A percentile compares a stretch with the other conserved stretches of the same genome.
These are phyloP conservation scores for Parasteatoda tepidariorum DNA, from an alignment of 1,140 invertebrate genomes.

Conservation along the genomic window DNA sequence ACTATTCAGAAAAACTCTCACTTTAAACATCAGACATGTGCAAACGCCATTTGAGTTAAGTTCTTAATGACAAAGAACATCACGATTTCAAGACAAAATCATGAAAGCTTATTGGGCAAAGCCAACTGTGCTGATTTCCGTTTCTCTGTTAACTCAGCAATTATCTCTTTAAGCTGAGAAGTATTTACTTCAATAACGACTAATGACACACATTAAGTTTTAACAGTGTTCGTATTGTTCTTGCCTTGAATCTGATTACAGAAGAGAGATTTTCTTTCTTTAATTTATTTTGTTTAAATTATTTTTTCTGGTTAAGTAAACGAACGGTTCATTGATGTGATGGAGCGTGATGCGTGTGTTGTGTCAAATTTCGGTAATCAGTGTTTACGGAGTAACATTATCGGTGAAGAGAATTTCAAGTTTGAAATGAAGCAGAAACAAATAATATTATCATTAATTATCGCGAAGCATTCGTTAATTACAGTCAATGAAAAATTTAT, in stretches of 20 bases:
- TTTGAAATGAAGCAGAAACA: too few species aligned
- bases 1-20: constrained; percentile 20
- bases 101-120: neutral
- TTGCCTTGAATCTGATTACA: too few species aligned
- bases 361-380: too few species aligned
- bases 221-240: constrained; percentile 6
- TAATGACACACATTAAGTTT: constrained; percentile 32
- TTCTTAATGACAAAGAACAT: constrained; percentile 50
- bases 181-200: constrained; percentile 33
- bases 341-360: too few species aligned
- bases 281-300: neutral
- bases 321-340: too few species aligned
- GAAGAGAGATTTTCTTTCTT: too few species aligned
- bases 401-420: too few species aligned
- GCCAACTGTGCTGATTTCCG: constrained; percentile 5
- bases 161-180: constrained; percentile 39
- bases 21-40: constrained; percentile 25
- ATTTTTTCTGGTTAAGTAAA: neutral
- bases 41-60: constrained; percentile 10
- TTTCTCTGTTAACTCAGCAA: neutral
- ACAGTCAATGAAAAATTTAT: too few species aligned
- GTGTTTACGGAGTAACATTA: too few species aligned
- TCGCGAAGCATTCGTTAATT: too few species aligned
- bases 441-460: too few species aligned
- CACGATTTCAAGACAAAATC: constrained; percentile 15